phyloP scores from a whole-genome alignment of 2,113 vertebrate genomes.

The Thymallus thymallus region DNA sequence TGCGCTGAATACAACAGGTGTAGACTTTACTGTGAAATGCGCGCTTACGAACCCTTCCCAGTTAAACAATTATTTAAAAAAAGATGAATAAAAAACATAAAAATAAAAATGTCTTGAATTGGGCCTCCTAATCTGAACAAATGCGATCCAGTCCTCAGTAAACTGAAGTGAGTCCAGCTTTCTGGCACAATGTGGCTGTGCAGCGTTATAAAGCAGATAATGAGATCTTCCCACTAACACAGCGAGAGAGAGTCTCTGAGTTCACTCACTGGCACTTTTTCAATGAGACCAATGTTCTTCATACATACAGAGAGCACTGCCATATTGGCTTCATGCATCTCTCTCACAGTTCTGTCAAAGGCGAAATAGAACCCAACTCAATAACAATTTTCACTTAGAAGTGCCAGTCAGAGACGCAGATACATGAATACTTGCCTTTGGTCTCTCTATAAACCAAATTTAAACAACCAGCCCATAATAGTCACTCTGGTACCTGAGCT shows the following conservation, averaged over 20 bases:
- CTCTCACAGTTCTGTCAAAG: slow-evolving; percentile 34
- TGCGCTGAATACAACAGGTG: too few species aligned
- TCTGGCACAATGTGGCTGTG: not conserved
- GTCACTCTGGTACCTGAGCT: not conserved
- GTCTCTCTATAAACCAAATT: slow-evolving; percentile 12
- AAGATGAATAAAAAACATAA: too few species aligned
- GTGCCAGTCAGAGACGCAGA: slow-evolving; percentile 41
- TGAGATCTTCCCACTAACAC: slow-evolving; percentile 16
- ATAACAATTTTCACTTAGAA: slow-evolving; percentile 29
- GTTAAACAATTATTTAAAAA: too few species aligned
- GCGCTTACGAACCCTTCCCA: too few species aligned
- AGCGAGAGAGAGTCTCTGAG: slow-evolving; percentile 23
- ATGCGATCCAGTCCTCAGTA: not conserved
- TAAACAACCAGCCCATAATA: not conserved
- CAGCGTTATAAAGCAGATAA: not conserved
- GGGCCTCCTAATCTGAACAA: not conserved
- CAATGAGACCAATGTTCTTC: slow-evolving; percentile 23
- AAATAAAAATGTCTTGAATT: not conserved
- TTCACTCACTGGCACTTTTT: slow-evolving; percentile 22
- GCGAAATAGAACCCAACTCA: slow-evolving; percentile 29
- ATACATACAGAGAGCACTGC: slow-evolving; percentile 33
- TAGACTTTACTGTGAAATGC: too few species aligned
- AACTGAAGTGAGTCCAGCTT: not conserved
- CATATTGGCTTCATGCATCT: slow-evolving; percentile 33
- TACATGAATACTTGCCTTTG: not conserved